Evolutionary conservation across 1,140 invertebrate species (phyloP), one percentile per base, ranked within the genome.

Genomic region (fruit fly (Drosophila melanogaster)): DNA sequence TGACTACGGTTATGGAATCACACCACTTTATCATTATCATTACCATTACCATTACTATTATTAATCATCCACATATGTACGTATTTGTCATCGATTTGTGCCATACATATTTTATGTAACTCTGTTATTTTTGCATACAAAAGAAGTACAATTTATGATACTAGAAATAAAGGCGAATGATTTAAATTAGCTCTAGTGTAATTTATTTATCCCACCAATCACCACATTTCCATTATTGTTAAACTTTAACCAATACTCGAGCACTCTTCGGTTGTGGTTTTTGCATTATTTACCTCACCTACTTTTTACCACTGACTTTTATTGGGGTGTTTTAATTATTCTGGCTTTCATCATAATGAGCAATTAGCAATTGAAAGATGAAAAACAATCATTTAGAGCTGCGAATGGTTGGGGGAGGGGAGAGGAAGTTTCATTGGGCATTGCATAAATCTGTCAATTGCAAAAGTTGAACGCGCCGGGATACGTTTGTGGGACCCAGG

Each of bases 401-500:
- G 7, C 14, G 35, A 24, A 1, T 7, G 6, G 41, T 11, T 11
- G 10, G 11, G 17, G 8, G n/a, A n/a, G n/a, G 1, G 8, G 12
- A 44, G 12, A n/a, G 47, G 69, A 69, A 65, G 26, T 47, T 30
- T 35, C 22, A 40, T 11, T 12, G 26, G 35, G 17, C 56, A 50
- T 43, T 58, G 77, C 71, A 84, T 64, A 86, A 86, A 86, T 83
- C 83, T 83, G 79, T 83, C 83, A 89, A 83, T 83, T 79, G 79
- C 71, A 83, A 89, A 79, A 87, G 83, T 87, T 86, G 17, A 76
- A 58, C 60, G 56, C 83, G 81, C 56, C 70, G 66, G 60, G 78
- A 81, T 81, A 67, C 67, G 30, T 30, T 30, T 66, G 72, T 56
- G n/a, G 26, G 10, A 5, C 24, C 38, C 22, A 19, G 30, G 10